Percentiles rank a stretch among this genome's conserved stretches.
Evolutionary conservation across 2,888 invertebrate species (phyloP).

Genomic region (Chymomyza fuscimana): DNA sequence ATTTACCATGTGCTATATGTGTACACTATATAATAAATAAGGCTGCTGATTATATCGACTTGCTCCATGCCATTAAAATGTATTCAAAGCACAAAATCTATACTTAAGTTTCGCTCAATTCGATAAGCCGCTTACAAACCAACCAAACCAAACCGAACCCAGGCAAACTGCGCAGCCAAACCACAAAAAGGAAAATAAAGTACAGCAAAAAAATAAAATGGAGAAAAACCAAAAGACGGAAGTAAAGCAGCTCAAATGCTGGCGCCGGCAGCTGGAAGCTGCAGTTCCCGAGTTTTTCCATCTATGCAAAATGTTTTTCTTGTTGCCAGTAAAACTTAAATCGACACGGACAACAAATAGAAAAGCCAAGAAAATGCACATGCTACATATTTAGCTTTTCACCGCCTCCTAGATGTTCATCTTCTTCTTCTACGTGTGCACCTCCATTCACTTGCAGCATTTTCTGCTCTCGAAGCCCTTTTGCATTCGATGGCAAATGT

Average conservation of each 20-base stretch:
- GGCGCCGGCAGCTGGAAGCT: constrained; percentile 37
- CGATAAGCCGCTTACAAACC: constrained; percentile 68
- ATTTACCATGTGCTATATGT: constrained; percentile 43
- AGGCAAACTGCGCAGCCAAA: constrained; percentile 10
- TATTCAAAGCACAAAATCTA: constrained; percentile 72
- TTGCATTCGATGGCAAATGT: background rate
- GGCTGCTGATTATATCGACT: constrained; percentile 69
- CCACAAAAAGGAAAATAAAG: constrained; percentile 21
- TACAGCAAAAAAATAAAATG: constrained; percentile 4
- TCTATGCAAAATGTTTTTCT: constrained; percentile 48
- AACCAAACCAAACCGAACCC: constrained; percentile 12
- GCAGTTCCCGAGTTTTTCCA: constrained; percentile 20
- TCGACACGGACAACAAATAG: constrained; percentile 25
- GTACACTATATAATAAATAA: constrained; percentile 61
- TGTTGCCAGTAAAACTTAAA: constrained; percentile 59
- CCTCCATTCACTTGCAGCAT: background rate
- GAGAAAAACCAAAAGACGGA: constrained; percentile 19
- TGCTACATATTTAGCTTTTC: constrained; percentile 25
- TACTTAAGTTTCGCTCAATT: constrained; percentile 70
- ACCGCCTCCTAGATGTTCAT: constrained; percentile 1
- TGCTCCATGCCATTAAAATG: constrained; percentile 71
- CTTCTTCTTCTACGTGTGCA: background rate
- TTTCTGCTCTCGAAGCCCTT: constrained; percentile 2
- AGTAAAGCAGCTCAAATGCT: constrained; percentile 52
- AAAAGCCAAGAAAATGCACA: constrained; percentile 22